Percentiles rank a stretch among this genome's conserved stretches.
Evolutionary conservation across 2,797 vertebrate genomes (phyloP).

Genomic region (Basileuterus tristriatus): DNA sequence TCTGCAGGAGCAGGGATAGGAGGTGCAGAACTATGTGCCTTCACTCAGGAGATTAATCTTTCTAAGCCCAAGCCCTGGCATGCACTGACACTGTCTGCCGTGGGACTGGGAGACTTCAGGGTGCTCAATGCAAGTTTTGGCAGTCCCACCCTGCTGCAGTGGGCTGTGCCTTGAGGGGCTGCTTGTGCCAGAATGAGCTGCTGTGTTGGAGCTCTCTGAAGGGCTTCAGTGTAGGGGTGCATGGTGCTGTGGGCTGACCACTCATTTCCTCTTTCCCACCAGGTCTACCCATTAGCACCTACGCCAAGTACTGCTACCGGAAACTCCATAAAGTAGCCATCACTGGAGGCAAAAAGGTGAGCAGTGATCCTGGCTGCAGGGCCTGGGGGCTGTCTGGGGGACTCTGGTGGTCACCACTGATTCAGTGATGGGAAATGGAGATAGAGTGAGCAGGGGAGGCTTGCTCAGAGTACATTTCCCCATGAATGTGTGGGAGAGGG

Average conservation of each 20-base stretch:
- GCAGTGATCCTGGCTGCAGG: not conserved
- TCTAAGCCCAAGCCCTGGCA: not conserved
- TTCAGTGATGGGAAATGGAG: not conserved
- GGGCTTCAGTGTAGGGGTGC: not conserved
- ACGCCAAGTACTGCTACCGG: constrained; percentile 88
- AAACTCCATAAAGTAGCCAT: constrained; percentile 89
- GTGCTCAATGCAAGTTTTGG: accelerated
- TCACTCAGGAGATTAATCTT: not conserved
- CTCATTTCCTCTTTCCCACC: not conserved
- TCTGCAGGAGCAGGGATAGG: not conserved
- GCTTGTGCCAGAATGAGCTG: not conserved
- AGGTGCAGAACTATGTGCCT: not conserved
- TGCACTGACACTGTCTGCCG: accelerated
- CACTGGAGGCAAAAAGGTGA: constrained; percentile 91
- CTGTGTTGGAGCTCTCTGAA: not conserved
- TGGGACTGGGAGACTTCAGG: not conserved
- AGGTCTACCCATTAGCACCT: constrained; percentile 90
- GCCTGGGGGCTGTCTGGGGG: accelerated
- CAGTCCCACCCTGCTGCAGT: not conserved
- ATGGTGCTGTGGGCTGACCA: accelerated
- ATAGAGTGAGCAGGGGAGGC: accelerated
- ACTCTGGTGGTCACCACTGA: not conserved
- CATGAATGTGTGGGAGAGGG: accelerated
- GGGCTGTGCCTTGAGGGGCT: not conserved
- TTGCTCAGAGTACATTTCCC: not conserved